phyloP scores from a whole-genome alignment of 1,140 invertebrate genomes.

The Drosophila ficusphila region DNA sequence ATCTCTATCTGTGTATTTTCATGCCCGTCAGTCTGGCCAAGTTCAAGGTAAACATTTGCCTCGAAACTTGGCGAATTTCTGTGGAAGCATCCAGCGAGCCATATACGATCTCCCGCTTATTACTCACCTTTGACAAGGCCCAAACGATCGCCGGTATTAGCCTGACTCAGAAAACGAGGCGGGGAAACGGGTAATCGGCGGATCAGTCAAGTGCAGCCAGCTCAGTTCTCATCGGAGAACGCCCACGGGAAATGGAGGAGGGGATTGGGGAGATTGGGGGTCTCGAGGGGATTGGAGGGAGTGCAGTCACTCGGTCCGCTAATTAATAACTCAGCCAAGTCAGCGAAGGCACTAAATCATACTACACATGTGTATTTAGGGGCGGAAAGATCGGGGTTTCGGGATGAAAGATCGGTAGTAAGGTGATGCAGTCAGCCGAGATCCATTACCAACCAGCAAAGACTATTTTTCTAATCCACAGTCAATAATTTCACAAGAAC shows the following conservation, averaged over 20 bases:
- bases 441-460: not conserved
- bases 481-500: too few species aligned
- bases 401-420: not conserved
- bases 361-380: slow-evolving; percentile 2
- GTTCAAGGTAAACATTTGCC: slow-evolving; percentile 49
- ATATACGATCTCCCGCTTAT: slow-evolving; percentile 37
- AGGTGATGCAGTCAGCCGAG: not conserved
- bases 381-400: too few species aligned
- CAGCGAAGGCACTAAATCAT: slow-evolving; percentile 14
- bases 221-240: slow-evolving; percentile 25
- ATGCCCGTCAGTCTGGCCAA: slow-evolving; percentile 21
- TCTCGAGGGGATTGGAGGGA: too few species aligned
- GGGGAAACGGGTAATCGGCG: not conserved
- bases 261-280: too few species aligned
- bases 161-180: slow-evolving; percentile 14
- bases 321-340: slow-evolving; percentile 40
- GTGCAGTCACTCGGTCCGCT: slow-evolving; percentile 26
- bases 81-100: slow-evolving; percentile 35
- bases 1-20: not conserved
- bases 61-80: slow-evolving; percentile 28
- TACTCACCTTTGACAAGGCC: slow-evolving; percentile 52
- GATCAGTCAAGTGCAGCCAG: slow-evolving; percentile 41
- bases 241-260: slow-evolving; percentile 2
- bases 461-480: not conserved
- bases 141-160: slow-evolving; percentile 24